Evolutionary conservation across 2,888 invertebrate genomes (phyloP).

Genomic region (Brassicogethes aeneus): DNA sequence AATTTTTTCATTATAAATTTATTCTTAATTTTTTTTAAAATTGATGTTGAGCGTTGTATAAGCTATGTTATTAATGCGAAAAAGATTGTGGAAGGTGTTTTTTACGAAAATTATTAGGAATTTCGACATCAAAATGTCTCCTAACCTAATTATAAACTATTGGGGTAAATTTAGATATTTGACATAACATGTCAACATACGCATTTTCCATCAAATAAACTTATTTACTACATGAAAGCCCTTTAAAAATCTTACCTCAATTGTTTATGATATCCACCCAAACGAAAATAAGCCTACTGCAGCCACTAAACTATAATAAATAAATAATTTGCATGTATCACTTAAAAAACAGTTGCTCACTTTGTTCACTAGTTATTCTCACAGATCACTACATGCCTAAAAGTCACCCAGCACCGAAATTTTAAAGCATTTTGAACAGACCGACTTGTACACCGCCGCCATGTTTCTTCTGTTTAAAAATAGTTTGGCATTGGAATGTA

Average conservation of each 20-base stretch:
- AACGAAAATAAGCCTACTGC: conserved; percentile 12
- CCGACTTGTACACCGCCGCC: conserved; percentile 31
- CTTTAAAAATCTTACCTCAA: conserved; percentile 18
- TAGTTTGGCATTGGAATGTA: conserved; percentile 34
- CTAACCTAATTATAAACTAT: conserved; percentile 37
- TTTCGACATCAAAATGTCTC: conserved; percentile 25
- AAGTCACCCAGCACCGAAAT: conserved; percentile 19
- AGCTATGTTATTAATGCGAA: too few relatives aligned
- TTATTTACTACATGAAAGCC: background rate
- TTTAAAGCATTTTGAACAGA: conserved; percentile 28
- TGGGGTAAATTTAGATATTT: conserved; percentile 22
- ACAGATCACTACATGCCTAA: conserved; percentile 14
- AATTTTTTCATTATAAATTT: too few relatives aligned
- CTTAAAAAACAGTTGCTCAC: background rate
- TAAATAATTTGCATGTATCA: conserved; percentile 8
- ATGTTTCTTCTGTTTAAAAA: conserved; percentile 39
- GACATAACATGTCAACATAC: conserved; percentile 22
- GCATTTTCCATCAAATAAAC: background rate
- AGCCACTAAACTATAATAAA: conserved; percentile 17
- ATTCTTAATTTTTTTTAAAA: too few relatives aligned
- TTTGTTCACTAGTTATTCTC: too few relatives aligned
- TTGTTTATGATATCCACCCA: conserved; percentile 20
- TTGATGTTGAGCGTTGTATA: too few relatives aligned
- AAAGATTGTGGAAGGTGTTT: too few relatives aligned
- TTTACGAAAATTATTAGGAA: too few relatives aligned